A percentile compares a stretch with the other conserved stretches of the same genome.
Evolutionary conservation across 2,888 invertebrate genomes (phyloP).

Genomic region (Auanema sp.): DNA sequence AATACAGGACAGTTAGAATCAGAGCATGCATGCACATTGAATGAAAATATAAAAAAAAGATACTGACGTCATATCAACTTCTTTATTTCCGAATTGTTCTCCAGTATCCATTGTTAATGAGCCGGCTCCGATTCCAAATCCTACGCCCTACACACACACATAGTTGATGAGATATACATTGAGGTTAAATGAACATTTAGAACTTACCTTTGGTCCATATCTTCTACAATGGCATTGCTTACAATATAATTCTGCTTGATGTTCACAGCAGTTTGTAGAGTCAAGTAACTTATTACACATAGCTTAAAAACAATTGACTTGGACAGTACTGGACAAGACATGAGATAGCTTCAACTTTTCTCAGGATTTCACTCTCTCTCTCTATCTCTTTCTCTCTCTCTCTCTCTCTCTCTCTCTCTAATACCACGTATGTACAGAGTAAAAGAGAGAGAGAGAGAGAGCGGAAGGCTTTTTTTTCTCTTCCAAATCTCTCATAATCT

Average conservation of each 20-base stretch:
- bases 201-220: slow-evolving; percentile 73
- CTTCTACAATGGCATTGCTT: slow-evolving; percentile 93
- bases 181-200: background rate
- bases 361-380: too few relatives aligned
- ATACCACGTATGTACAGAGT: too few relatives aligned
- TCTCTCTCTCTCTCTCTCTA: too few relatives aligned
- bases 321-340: slow-evolving; percentile 18
- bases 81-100: slow-evolving; percentile 76
- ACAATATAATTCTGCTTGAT: slow-evolving; percentile 89
- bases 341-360: background rate
- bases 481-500: too few relatives aligned
- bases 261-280: slow-evolving; percentile 92
- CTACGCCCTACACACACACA: slow-evolving; percentile 77
- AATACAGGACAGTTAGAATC: background rate
- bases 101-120: slow-evolving; percentile 94
- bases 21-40: slow-evolving; percentile 6
- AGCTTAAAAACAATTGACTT: slow-evolving; percentile 63
- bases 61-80: slow-evolving; percentile 64
- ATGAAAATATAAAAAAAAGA: background rate
- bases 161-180: background rate
- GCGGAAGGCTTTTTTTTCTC: too few relatives aligned
- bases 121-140: slow-evolving; percentile 96
- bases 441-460: too few relatives aligned
- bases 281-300: slow-evolving; percentile 92
- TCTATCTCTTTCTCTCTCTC: too few relatives aligned